Conservation (phyloP, 1,140 invertebrate genomes). For the Holotrichia oblita region DNA sequence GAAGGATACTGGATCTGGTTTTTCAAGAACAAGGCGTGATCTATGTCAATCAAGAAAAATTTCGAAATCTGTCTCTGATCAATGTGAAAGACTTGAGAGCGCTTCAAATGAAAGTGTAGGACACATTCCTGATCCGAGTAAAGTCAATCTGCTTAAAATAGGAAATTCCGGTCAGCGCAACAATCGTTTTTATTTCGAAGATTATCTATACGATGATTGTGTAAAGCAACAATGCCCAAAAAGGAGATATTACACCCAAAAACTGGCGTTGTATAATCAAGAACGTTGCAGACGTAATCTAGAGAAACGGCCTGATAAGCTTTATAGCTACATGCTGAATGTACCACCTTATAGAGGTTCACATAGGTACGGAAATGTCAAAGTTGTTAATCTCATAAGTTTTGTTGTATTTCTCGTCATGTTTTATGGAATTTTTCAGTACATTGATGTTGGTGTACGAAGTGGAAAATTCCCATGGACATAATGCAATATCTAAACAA, state of each 20-base stretch:
- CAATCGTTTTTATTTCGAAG: not conserved
- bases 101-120: not conserved
- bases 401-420: not conserved
- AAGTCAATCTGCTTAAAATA: not conserved
- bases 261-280: not conserved
- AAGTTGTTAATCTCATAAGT: not conserved
- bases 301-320: not conserved
- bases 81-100: not conserved
- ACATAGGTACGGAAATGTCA: not conserved
- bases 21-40: no score
- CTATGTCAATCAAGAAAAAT: not conserved
- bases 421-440: slow-evolving; percentile 22
- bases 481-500: no score
- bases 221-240: not conserved
- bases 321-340: not conserved
- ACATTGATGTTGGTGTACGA: no score
- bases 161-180: not conserved
- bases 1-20: no score
- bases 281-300: not conserved
- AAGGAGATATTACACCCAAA: not conserved
- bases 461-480: not conserved
- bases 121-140: not conserved
- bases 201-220: not conserved
- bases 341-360: not conserved
- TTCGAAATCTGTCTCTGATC: not conserved